phyloP scores from a whole-genome alignment of 2,888 invertebrate species.

The Eremobia ochroleuca region DNA sequence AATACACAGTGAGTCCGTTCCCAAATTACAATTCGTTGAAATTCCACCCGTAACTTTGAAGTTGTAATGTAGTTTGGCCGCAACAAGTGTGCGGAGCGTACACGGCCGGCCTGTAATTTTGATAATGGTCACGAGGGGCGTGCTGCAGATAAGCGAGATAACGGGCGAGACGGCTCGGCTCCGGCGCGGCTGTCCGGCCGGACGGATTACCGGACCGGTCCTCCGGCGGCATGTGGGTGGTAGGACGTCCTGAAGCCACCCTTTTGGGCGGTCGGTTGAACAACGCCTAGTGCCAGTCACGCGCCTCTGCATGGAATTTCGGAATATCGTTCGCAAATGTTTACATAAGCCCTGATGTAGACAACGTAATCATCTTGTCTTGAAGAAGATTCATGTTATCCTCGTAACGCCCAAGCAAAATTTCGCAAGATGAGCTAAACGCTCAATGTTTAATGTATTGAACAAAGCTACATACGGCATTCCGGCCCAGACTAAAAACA shows the following conservation, averaged over 20 bases:
- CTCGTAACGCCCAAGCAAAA: too few species aligned
- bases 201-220: conserved; percentile 27
- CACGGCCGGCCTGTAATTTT: conserved; percentile 78
- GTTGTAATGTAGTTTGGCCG: conserved; percentile 64
- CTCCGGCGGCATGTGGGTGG: conserved; percentile 39
- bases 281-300: conserved; percentile 11
- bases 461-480: too few species aligned
- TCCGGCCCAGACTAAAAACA: too few species aligned
- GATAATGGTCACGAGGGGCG: conserved; percentile 79
- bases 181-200: conserved; percentile 23
- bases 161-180: conserved; percentile 61
- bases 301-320: conserved; percentile 23
- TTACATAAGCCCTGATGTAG: conserved; percentile 19
- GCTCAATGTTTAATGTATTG: too few species aligned
- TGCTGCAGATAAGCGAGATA: conserved; percentile 79
- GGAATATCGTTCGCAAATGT: conserved; percentile 39
- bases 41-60: conserved; percentile 63
- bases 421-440: too few species aligned
- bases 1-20: conserved; percentile 17
- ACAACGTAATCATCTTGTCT: conserved; percentile 9
- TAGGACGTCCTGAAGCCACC: conserved; percentile 54
- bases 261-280: conserved; percentile 54
- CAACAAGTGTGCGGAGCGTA: conserved; percentile 70
- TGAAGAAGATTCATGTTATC: conserved; percentile 19
- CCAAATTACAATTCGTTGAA: conserved; percentile 64